Evolutionary conservation across 2,888 invertebrate genomes (phyloP), one percentile per base, ranked within the genome.

Genomic region (Chalcosyrphus nemorum): DNA sequence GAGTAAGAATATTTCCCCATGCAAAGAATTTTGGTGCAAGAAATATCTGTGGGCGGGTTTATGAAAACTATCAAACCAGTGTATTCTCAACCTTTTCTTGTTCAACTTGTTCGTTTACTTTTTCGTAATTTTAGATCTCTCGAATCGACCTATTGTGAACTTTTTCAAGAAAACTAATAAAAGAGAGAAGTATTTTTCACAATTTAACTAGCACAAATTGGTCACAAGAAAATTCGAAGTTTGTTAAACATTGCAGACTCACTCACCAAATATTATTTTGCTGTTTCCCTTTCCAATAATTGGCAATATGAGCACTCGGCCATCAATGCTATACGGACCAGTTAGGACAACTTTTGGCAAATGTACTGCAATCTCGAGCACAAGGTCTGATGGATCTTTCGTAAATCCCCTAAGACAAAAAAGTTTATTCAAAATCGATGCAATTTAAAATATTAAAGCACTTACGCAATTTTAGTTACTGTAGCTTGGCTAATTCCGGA

Each of bases 261-360:
- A 56, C 81, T 86, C 86, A 90, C 90, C 85, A 21, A 90, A 76
- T 0, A 57, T 19, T 9, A 90, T 88, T 70, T 87, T 45, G 1
- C 88, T 87, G 0, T 71, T 24, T 6, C 91, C 91, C 0, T 87
- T 81, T 41, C 91, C 91, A 1, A 74, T 84, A 75, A 91, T 89
- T 2, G 91, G 90, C 32, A 91, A 59, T 27, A 90, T 88, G 0
- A 91, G 65, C 0, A 91, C 88, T 27, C 76, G 86, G 2, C 91
- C 91, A 1, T 89, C 87, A 0, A 90, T 72, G 11, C 57, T 75
- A 38, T 91, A 91, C 0, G 89, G 88, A 2, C 91, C 91, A 47
- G 80, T 81, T 0, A 91, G 47, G 0, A 29, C 24, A 0, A 91
- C 41, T 80, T 87, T 86, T 0, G 91, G 90, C 0, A 88, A 66